A percentile compares a stretch with the other conserved stretches of the same genome.
Conservation (phyloP, 2,113 vertebrate species). For the Alosa alosa region DNA sequence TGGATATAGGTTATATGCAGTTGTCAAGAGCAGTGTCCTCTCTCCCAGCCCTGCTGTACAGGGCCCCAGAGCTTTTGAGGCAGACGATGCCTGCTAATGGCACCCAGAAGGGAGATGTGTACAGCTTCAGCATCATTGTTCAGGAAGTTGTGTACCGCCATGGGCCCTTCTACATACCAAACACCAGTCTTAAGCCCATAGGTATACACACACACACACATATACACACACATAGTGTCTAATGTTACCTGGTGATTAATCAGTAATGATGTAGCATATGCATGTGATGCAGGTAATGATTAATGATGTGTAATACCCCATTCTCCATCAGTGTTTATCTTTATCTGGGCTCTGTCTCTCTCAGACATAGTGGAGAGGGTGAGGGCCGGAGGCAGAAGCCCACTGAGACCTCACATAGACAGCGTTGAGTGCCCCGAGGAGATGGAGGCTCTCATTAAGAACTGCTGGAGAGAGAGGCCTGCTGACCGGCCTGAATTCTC, state of each 20-base stretch:
- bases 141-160: constrained; percentile 52
- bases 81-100: constrained; percentile 37
- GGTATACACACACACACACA: constrained; percentile 31
- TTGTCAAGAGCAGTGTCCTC: neutral
- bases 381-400: constrained; percentile 28
- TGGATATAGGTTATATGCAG: neutral
- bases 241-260: neutral
- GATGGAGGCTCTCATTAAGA: constrained; percentile 44
- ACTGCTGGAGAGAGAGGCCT: constrained; percentile 51
- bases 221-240: neutral
- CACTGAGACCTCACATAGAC: constrained; percentile 43
- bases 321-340: too few species aligned
- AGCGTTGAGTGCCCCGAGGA: constrained; percentile 33
- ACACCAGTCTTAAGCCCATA: constrained; percentile 36
- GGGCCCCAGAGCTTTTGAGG: constrained; percentile 56
- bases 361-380: constrained; percentile 49
- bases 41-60: constrained; percentile 48
- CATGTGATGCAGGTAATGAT: too few species aligned
- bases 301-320: too few species aligned
- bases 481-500: constrained; percentile 51
- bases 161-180: constrained; percentile 51
- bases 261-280: too few species aligned
- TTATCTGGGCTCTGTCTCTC: neutral
- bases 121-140: constrained; percentile 55
- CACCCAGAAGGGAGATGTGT: constrained; percentile 56